Evolutionary conservation across 2,888 invertebrate genomes (phyloP).

Genomic region (Chloroclystis v-ata): DNA sequence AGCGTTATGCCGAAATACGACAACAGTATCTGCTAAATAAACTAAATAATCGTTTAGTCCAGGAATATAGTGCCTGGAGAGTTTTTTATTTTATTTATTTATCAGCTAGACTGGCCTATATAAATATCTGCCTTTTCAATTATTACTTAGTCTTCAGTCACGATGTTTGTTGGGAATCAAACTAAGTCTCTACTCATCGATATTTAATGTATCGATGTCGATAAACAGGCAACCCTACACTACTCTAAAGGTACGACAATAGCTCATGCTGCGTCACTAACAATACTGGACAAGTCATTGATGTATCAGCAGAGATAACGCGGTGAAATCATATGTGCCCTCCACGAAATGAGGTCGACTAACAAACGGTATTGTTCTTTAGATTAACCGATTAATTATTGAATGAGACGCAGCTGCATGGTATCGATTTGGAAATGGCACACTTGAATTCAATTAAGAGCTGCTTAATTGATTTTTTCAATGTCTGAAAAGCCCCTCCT

Average conservation of each 20-base stretch:
- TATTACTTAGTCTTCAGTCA: too few species aligned
- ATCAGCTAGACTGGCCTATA: too few species aligned
- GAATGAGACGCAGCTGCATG: conserved; percentile 20
- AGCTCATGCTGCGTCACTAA: conserved; percentile 60
- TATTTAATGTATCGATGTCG: conserved; percentile 7
- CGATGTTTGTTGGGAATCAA: too few species aligned
- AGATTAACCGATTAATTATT: conserved; percentile 49
- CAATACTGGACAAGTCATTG: conserved; percentile 72
- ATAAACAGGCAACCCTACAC: conserved; percentile 15
- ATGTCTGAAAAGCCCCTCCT: too few species aligned
- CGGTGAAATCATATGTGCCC: conserved; percentile 67
- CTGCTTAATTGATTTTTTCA: not conserved
- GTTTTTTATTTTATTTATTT: too few species aligned
- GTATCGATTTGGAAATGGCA: conserved; percentile 11
- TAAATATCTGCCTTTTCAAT: too few species aligned
- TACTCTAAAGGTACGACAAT: conserved; percentile 39
- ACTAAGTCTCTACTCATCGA: too few species aligned
- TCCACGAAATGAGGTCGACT: conserved; percentile 40
- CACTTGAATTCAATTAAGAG: not conserved
- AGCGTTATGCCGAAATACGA: too few species aligned
- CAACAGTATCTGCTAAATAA: too few species aligned
- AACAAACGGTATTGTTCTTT: conserved; percentile 52
- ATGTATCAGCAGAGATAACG: conserved; percentile 72
- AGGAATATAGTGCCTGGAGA: too few species aligned
- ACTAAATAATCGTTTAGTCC: too few species aligned